Conservation (phyloP, 2,888 invertebrate species). For the Thelaira solivaga region DNA sequence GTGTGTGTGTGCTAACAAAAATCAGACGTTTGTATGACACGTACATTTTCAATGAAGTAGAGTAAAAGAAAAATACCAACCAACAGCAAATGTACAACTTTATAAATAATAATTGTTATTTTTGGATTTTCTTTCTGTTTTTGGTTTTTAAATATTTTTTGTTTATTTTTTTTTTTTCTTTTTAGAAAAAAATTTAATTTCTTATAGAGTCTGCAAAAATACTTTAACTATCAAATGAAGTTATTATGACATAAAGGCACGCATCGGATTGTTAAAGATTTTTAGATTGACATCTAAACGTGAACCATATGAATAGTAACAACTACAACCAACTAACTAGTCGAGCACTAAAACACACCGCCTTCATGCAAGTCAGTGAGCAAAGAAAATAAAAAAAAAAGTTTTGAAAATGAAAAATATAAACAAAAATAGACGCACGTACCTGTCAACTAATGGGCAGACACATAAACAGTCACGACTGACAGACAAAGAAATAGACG, state of each 20-base stretch:
- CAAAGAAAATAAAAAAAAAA: not conserved
- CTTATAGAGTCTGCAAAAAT: slow-evolving; percentile 43
- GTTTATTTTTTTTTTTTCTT: not conserved
- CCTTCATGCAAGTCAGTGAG: not conserved
- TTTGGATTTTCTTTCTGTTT: not conserved
- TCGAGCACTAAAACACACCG: slow-evolving; percentile 9
- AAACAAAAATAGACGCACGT: slow-evolving; percentile 49
- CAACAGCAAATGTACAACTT: not conserved
- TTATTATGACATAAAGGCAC: slow-evolving; percentile 62
- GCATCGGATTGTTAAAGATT: slow-evolving; percentile 60
- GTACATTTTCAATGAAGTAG: slow-evolving; percentile 34
- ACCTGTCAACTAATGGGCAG: not conserved
- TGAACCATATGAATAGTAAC: slow-evolving; percentile 37
- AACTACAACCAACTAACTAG: not conserved
- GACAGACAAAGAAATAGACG: not conserved
- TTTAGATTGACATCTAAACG: slow-evolving; percentile 61
- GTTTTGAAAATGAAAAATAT: slow-evolving; percentile 1
- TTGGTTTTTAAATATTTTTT: not conserved
- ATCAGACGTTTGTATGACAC: slow-evolving; percentile 55
- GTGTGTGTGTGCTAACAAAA: slow-evolving; percentile 39
- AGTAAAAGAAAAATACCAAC: not conserved
- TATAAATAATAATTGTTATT: slow-evolving; percentile 15
- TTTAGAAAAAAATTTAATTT: slow-evolving; percentile 5
- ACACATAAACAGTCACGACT: not conserved
- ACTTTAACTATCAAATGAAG: slow-evolving; percentile 59